These are phyloP conservation scores for Sciurus niger DNA, from an alignment of 2,113 vertebrate genomes.

Conservation along the genomic window DNA sequence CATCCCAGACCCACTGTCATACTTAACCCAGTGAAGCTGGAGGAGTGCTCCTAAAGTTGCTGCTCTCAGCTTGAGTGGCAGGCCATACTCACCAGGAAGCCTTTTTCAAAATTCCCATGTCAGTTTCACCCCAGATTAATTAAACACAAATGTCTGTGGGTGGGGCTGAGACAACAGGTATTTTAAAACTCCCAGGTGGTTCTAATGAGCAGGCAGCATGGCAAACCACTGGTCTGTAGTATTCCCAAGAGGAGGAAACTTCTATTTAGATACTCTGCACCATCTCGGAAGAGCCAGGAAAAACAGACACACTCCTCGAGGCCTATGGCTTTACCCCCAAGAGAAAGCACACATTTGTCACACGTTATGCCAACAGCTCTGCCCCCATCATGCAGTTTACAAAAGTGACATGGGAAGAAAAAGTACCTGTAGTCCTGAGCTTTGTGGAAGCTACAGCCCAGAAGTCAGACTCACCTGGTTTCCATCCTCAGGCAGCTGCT, in stretches of 20 bases:
- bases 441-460: not conserved
- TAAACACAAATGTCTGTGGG: not conserved
- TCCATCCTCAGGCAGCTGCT: not conserved
- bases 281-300: not conserved
- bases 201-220: not conserved
- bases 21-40: not conserved
- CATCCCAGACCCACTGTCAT: not conserved
- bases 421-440: not conserved
- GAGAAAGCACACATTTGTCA: not conserved
- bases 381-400: not conserved
- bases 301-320: not conserved
- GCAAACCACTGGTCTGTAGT: not conserved
- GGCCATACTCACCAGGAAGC: not conserved
- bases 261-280: not conserved
- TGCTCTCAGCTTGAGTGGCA: not conserved
- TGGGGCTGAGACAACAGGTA: not conserved
- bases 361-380: not conserved
- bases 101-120: not conserved
- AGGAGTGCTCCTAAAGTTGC: not conserved
- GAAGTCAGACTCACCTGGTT: not conserved
- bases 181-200: conserved; percentile 27
- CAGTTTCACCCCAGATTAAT: conserved; percentile 24
- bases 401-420: not conserved
- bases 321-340: not conserved
- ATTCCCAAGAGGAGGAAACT: not conserved